These are phyloP conservation scores for Cabera pusaria DNA, from an alignment of 2,888 invertebrate species.

Conservation along the genomic window DNA sequence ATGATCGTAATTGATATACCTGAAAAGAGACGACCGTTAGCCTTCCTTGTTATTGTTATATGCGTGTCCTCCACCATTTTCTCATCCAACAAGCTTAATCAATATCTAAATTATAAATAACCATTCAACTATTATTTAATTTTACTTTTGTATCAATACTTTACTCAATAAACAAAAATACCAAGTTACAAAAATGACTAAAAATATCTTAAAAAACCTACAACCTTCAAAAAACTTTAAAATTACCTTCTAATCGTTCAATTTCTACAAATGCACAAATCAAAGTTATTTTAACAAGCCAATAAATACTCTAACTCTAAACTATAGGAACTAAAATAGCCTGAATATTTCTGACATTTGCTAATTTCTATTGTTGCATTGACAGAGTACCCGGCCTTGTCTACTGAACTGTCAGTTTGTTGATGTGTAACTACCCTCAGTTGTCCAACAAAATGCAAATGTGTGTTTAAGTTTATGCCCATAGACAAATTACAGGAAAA, in stretches of 20 bases:
- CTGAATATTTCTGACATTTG: constrained; percentile 21
- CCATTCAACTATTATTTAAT: constrained; percentile 1
- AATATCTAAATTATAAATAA: constrained; percentile 1
- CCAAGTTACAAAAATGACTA: no score
- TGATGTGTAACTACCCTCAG: constrained; percentile 23
- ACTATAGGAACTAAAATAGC: constrained; percentile 21
- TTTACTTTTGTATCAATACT: no score
- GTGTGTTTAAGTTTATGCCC: constrained; percentile 2
- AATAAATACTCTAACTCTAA: no score
- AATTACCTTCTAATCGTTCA: no score
- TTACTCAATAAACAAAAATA: no score
- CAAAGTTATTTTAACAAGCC: no score
- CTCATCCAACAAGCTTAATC: constrained; percentile 32
- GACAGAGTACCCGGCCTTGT: constrained; percentile 16
- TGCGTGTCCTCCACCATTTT: constrained; percentile 27
- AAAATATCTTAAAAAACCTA: no score
- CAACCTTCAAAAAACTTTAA: no score
- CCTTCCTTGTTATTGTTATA: constrained; percentile 34
- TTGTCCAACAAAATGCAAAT: constrained; percentile 17
- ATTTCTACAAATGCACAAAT: no score
- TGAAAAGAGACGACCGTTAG: constrained; percentile 44
- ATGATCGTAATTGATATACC: no score
- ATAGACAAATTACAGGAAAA: constrained; percentile 5
- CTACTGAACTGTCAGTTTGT: constrained; percentile 17
- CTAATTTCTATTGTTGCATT: constrained; percentile 18